Conservation (phyloP, 2,113 vertebrate genomes). For the Malaclemys terrapin region DNA sequence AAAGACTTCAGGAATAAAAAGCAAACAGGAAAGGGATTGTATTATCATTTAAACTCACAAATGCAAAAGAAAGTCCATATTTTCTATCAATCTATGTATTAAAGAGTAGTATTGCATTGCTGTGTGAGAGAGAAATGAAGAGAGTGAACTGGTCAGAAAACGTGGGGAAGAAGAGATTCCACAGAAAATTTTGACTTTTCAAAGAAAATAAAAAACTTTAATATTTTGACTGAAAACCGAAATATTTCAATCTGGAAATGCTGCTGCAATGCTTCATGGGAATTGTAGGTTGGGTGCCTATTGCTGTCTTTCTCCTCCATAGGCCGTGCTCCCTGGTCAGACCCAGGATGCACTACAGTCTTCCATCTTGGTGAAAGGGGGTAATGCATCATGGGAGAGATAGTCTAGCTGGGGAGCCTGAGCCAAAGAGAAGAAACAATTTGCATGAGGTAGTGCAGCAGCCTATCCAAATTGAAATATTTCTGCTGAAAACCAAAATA, state of each 20-base stretch:
- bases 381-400: accelerated
- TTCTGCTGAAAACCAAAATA: not conserved
- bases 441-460: not conserved
- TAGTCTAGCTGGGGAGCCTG: not conserved
- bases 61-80: not conserved
- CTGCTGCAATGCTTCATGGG: not conserved
- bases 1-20: conserved; percentile 34
- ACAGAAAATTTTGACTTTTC: accelerated
- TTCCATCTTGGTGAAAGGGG: not conserved
- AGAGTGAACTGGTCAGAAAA: not conserved
- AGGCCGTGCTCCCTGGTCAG: not conserved
- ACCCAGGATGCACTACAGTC: not conserved
- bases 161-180: not conserved
- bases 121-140: not conserved
- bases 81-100: not conserved
- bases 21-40: not conserved
- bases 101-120: not conserved
- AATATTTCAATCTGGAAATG: not conserved
- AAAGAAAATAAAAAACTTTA: too few species aligned
- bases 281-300: not conserved
- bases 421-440: not conserved
- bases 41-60: conserved; percentile 45
- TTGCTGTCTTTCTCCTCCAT: not conserved
- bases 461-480: not conserved
- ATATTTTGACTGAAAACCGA: not conserved